phyloP scores from a whole-genome alignment of 2,113 vertebrate genomes.

The Corythornis vintsioides region DNA sequence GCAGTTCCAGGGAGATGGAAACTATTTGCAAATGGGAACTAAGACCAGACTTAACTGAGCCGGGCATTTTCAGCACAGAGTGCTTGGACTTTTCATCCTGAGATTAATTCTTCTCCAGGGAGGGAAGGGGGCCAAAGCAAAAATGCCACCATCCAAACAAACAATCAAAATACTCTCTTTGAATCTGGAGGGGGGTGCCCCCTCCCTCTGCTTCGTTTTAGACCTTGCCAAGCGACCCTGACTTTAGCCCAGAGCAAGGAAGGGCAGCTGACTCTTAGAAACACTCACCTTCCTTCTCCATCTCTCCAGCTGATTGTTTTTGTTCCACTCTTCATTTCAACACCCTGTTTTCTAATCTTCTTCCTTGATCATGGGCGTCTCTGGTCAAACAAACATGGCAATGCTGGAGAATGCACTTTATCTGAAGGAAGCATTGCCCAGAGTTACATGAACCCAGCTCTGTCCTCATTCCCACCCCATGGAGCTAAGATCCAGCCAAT shows the following conservation, averaged over 20 bases:
- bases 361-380: neutral
- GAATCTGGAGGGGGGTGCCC: neutral
- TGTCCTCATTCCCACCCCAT: neutral
- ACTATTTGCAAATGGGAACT: neutral
- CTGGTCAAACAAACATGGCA: neutral
- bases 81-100: neutral
- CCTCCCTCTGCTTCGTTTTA: neutral
- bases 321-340: neutral
- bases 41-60: neutral
- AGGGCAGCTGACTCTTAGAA: conserved; percentile 13
- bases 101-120: neutral
- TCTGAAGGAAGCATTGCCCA: neutral
- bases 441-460: neutral
- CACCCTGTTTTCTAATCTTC: neutral
- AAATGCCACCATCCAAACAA: neutral
- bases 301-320: neutral
- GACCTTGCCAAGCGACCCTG: neutral
- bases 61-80: neutral
- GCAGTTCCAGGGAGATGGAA: conserved; percentile 9
- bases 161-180: neutral
- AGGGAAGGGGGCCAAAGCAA: neutral
- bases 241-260: neutral
- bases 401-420: too few species aligned
- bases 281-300: neutral
- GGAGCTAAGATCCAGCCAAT: neutral